phyloP scores from a whole-genome alignment of 37 sponge, comb jelly and placozoan genomes.

The Eunapius fragilis region DNA sequence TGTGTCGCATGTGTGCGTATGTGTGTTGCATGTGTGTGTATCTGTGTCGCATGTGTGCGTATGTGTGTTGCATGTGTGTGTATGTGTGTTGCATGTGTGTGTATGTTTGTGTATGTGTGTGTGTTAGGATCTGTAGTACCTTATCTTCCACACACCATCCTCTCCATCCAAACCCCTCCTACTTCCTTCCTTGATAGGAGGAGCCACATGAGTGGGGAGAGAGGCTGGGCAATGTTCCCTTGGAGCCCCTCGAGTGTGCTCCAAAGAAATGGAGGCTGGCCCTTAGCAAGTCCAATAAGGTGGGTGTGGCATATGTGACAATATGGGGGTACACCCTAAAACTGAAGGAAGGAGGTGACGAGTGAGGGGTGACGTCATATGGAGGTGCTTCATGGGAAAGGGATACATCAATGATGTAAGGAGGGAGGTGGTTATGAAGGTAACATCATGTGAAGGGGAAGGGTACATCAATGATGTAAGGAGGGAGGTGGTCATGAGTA shows the following conservation, averaged over 20 bases:
- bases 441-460: too few species aligned
- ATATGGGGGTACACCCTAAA: background rate
- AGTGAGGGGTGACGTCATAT: background rate
- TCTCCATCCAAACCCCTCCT: background rate
- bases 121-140: too few species aligned
- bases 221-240: background rate
- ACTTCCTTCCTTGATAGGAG: slow-evolving; percentile 35
- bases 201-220: slow-evolving; percentile 81
- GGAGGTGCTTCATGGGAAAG: too few species aligned
- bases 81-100: too few species aligned
- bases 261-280: slow-evolving; percentile 70
- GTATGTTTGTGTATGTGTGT: background rate
- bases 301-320: background rate
- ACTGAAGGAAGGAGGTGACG: background rate
- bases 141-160: background rate
- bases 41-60: too few species aligned
- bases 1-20: too few species aligned
- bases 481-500: too few species aligned
- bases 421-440: too few species aligned
- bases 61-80: too few species aligned
- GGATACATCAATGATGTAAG: background rate
- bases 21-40: too few species aligned
- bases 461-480: too few species aligned
- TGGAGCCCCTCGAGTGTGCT: slow-evolving; percentile 55
- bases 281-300: slow-evolving; percentile 21